Evolutionary conservation across 1,140 invertebrate genomes (phyloP), one percentile per base, ranked within the genome.

Genomic region (Drosophila insularis): DNA sequence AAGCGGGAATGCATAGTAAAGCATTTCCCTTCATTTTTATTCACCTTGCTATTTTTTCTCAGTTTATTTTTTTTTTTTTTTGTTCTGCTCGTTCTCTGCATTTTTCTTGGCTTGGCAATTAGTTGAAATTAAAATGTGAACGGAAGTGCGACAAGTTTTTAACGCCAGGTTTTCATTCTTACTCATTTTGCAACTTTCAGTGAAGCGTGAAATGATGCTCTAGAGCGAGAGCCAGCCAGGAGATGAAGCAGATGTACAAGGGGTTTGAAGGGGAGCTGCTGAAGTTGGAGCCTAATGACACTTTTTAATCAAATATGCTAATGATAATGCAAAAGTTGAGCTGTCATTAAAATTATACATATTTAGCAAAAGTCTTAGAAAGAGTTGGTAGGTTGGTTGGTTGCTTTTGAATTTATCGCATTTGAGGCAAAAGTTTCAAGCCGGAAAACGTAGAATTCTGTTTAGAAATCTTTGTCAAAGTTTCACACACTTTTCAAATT

Each of bases 291-390:
- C 71, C 82, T 87, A 89, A 87, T 87, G 84, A 89, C 84, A 87
- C 80, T 87, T 87, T 86, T 87, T 89, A 87, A 87, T 87, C 82
- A 87, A 87, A 89, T 89, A 87, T 87, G 84, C 84, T 89, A 87
- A 87, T 84, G 82, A 78, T 84, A 82, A 84, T 81, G 75, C 71
- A 50, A 69, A 76, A 81, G 59, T 75, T 81, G 63, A 60, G 55
- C 67, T 78, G 62, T 63, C 76, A 81, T 89, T 82, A 73, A 71
- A 79, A 79, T 71, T 56, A 73, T 58, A 50, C 43, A 50, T 50
- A 73, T 68, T 74, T 43, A 43, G 14, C 17, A 46, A 75, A 56
- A 61, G 71, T 66, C 40, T 43, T 60, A 7, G 32, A 14, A 43
- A 53, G 32, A 46, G 32, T 64, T 23, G 46, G 32, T 39, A 10